Base-by-base conservation (phyloP, 53 echinoderm and acorn worm genomes). In the Hippasteria phrygiana region DNA sequence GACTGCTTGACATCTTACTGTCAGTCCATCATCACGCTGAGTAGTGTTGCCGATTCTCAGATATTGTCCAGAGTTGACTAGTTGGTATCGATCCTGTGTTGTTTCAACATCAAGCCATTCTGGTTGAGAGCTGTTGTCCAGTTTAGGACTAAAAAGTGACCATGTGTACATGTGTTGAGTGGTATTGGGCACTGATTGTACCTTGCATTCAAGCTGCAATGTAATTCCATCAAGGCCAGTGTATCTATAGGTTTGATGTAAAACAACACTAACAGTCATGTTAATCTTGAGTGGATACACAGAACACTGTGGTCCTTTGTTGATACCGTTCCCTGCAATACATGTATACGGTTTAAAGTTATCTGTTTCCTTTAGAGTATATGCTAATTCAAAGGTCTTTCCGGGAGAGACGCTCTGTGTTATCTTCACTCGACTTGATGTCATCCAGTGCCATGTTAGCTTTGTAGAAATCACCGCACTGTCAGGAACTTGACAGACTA, bases 371-470 rank as follows among this genome's bases (percentile, higher is more conserved):
- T 35, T 71, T 5, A 85, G 71, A 71, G 53, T 6, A 47, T 85
- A 38, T 29, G 16, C 9, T 16, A n/a, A 2, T 53, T 53, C 36
- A 38, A 48, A 51, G 37, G 24, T 33, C 85, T 50, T 71, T 20
- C 85, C 85, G 1, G 70, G 85, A 50, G 12, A 1, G 22, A 85
- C 36, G 35, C 13, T 67, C 20, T 85, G 10, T 13, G 42, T 32
- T 2, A 43, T 11, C 22, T 65, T 40, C 11, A 34, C 40, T 62
- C 18, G 39, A 20, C 41, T 82, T 7, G 82, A 46, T 33, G 70
- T 85, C 47, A 51, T 22, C 45, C 43, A 42, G 13, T 80, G 83
- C 83, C 83, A 85, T 1, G 70, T 85, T 43, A 85, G 71, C 67
- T 85, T 71, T 35, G 85, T 31, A 4, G 53, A 13, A 3, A 43